Conservation (phyloP, 2,797 vertebrate species). For the Phoeniculus purpureus region DNA sequence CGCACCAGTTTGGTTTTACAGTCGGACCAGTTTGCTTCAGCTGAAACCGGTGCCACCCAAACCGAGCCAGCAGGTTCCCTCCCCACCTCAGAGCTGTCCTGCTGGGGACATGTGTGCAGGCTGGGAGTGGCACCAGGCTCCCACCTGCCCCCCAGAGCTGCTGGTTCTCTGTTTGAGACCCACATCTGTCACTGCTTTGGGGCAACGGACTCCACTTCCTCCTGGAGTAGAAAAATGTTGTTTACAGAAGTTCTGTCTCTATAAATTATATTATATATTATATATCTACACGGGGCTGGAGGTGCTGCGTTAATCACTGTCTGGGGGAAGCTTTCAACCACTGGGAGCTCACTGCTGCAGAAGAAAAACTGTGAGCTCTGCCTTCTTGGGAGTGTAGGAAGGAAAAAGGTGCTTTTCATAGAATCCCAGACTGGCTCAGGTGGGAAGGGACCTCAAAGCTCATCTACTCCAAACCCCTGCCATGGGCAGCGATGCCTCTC, state of each 20-base stretch:
- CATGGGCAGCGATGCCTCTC: too few relatives aligned
- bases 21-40: slow-evolving; percentile 89
- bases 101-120: accelerated
- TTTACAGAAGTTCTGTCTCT: slow-evolving; percentile 49
- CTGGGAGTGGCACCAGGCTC: not conserved
- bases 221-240: slow-evolving; percentile 28
- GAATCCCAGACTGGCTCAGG: too few relatives aligned
- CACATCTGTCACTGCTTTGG: not conserved
- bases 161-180: accelerated
- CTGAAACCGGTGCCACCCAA: slow-evolving; percentile 68
- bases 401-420: not conserved
- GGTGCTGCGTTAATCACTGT: not conserved
- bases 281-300: not conserved
- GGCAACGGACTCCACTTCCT: not conserved
- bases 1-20: slow-evolving; percentile 83
- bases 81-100: not conserved
- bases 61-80: not conserved
- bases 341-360: not conserved
- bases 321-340: accelerated
- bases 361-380: not conserved
- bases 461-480: too few relatives aligned
- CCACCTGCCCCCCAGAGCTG: not conserved
- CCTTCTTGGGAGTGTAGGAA: not conserved
- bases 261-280: slow-evolving; percentile 61
- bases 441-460: too few relatives aligned